Evolutionary conservation across 64 coral and sea anemone species (phyloP).

Genomic region (Pachyseris speciosa): DNA sequence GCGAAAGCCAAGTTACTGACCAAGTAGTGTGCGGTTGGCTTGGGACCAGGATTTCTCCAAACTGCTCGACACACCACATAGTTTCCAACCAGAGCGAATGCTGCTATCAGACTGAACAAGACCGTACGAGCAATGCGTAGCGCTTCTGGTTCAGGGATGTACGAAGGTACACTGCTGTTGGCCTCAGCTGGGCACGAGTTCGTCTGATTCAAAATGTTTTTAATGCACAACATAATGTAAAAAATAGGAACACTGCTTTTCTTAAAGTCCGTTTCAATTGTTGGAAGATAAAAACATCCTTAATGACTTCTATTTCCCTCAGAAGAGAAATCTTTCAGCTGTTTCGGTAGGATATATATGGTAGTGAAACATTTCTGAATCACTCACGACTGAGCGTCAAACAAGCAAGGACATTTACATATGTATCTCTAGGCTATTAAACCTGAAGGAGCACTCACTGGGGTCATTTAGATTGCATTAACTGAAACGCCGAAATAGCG

Average conservation of each 20-base stretch:
- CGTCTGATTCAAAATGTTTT: background rate
- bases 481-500: background rate
- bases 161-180: background rate
- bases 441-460: background rate
- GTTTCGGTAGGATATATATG: no score
- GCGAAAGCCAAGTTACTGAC: slow-evolving; percentile 81
- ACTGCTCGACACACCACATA: slow-evolving; percentile 48
- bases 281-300: no score
- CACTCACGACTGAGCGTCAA: no score
- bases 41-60: slow-evolving; percentile 14
- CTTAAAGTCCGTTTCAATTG: background rate
- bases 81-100: slow-evolving; percentile 55
- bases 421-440: no score
- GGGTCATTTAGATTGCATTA: background rate
- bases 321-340: no score
- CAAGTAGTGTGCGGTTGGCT: slow-evolving; percentile 57
- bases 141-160: slow-evolving; percentile 17
- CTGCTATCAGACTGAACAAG: slow-evolving; percentile 32
- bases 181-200: background rate
- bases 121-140: background rate
- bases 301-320: no score
- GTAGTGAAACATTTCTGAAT: no score
- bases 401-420: no score
- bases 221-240: background rate
- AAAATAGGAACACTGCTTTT: background rate